phyloP scores from a whole-genome alignment of 1,140 invertebrate species.

The Ceratosolen fusciceps region DNA sequence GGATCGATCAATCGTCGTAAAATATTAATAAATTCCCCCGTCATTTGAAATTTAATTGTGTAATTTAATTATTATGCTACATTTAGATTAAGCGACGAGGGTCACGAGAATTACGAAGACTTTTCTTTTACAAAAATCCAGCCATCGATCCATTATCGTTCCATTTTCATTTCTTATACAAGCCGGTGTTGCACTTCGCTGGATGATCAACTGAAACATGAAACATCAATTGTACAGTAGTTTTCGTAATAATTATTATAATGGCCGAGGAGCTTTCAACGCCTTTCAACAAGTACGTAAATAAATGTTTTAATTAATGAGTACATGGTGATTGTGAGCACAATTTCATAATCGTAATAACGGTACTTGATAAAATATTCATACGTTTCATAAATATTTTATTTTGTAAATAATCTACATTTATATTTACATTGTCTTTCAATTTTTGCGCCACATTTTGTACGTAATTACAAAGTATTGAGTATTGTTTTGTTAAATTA shows the following conservation, averaged over 20 bases:
- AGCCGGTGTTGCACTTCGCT: slow-evolving; percentile 28
- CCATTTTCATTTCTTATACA: slow-evolving; percentile 9
- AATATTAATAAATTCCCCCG: too few species aligned
- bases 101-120: not conserved
- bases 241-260: not conserved
- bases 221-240: not conserved
- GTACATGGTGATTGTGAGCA: not conserved
- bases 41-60: too few species aligned
- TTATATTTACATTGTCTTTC: not conserved
- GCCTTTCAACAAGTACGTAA: slow-evolving; percentile 24
- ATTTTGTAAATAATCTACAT: slow-evolving; percentile 15
- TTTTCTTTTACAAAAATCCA: not conserved
- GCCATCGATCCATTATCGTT: not conserved
- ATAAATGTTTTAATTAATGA: too few species aligned
- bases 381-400: slow-evolving; percentile 18
- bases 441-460: not conserved
- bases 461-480: not conserved
- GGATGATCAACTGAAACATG: slow-evolving; percentile 36
- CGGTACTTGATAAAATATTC: not conserved
- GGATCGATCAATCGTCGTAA: too few species aligned
- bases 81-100: not conserved
- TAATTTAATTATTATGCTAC: too few species aligned
- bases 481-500: not conserved
- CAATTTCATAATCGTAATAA: not conserved
- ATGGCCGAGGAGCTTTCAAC: not conserved